phyloP scores from a whole-genome alignment of 2,113 vertebrate genomes.

The Heptranchias perlo region DNA sequence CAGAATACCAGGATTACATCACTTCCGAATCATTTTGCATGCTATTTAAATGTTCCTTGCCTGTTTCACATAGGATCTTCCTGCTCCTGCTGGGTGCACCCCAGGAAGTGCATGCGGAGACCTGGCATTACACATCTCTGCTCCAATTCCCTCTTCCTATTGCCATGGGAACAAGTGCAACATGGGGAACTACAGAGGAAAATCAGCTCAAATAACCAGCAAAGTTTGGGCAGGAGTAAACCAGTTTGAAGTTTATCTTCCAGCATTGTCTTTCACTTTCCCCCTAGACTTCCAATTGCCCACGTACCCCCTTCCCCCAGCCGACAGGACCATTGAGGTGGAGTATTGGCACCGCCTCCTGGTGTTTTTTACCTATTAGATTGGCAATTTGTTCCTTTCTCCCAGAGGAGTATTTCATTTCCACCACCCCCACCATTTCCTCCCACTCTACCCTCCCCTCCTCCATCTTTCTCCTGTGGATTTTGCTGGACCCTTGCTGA shows the following conservation, averaged over 20 bases:
- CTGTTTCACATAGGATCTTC: not conserved
- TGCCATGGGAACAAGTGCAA: not conserved
- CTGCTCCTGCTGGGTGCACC: not conserved
- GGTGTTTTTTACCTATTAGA: no score
- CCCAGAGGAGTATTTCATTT: no score
- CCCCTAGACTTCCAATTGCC: no score
- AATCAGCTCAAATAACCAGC: not conserved
- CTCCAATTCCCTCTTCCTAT: not conserved
- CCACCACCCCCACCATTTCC: no score
- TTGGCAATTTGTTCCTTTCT: no score
- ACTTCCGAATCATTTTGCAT: not conserved
- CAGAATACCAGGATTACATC: not conserved
- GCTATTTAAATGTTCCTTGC: not conserved
- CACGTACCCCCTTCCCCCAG: no score
- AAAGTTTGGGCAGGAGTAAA: no score
- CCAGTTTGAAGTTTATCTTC: not conserved
- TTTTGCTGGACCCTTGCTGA: no score
- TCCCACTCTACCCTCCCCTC: no score
- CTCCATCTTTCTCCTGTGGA: no score
- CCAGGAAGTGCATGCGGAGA: not conserved
- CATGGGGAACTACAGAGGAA: not conserved
- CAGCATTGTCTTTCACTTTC: not conserved
- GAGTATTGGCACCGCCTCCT: no score
- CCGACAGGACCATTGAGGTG: no score
- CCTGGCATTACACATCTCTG: not conserved